Conservation (phyloP, 2,113 vertebrate species). For the Manacus vitellinus region DNA sequence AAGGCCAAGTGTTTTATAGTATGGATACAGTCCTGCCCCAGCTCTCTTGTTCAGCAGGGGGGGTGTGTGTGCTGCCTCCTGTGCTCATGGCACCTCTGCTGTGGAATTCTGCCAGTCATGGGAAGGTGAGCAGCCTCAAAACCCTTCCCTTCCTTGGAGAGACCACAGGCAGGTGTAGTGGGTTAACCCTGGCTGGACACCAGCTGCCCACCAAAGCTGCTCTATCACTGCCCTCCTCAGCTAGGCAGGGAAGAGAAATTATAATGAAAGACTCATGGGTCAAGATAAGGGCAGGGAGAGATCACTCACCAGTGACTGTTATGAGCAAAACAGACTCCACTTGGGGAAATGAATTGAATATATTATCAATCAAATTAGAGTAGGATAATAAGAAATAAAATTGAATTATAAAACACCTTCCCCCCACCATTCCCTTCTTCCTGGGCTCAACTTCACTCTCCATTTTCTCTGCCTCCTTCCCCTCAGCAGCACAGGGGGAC, state of each 20-base stretch:
- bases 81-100: not conserved
- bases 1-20: not conserved
- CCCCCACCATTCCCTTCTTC: not conserved
- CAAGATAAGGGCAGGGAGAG: not conserved
- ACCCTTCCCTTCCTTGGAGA: not conserved
- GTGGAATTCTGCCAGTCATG: not conserved
- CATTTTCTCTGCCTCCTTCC: not conserved
- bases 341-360: not conserved
- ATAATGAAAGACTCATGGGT: not conserved
- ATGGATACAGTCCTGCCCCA: not conserved
- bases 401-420: not conserved
- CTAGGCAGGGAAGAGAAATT: not conserved
- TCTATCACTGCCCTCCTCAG: not conserved
- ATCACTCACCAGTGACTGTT: not conserved
- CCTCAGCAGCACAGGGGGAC: not conserved
- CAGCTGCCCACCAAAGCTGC: not conserved
- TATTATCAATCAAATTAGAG: not conserved
- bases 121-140: not conserved
- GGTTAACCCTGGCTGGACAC: not conserved
- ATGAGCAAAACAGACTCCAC: not conserved
- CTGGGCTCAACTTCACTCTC: not conserved
- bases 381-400: not conserved
- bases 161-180: not conserved
- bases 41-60: not conserved
- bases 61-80: not conserved